Conservation (phyloP, 2,888 invertebrate species). For the Drosophila sordidapex region DNA sequence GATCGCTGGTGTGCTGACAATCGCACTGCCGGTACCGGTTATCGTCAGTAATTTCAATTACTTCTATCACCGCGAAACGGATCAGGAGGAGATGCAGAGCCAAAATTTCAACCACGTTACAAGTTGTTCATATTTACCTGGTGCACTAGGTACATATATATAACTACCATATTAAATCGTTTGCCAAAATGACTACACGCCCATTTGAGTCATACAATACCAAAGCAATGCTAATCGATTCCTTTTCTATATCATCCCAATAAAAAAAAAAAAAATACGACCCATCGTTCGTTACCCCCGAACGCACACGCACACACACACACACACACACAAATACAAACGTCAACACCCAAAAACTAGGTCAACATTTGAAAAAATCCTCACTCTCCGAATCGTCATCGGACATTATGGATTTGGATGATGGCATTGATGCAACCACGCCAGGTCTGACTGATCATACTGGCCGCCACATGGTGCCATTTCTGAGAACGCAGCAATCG, state of each 20-base stretch:
- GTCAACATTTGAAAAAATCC: constrained; percentile 94
- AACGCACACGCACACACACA: constrained; percentile 18
- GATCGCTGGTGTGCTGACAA: constrained; percentile 99
- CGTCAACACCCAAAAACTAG: constrained; percentile 84
- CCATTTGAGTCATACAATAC: constrained; percentile 32
- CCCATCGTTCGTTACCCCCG: constrained; percentile 21
- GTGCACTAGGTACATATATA: constrained; percentile 91
- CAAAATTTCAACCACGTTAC: constrained; percentile 99
- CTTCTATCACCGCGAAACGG: constrained; percentile 99
- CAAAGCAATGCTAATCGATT: constrained; percentile 59
- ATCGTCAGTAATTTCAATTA: constrained; percentile 99
- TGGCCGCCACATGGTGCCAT: constrained; percentile 85
- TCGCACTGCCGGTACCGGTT: constrained; percentile 99
- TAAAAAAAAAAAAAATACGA: constrained; percentile 22
- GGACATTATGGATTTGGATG: constrained; percentile 96
- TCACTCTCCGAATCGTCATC: constrained; percentile 95
- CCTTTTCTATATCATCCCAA: constrained; percentile 48
- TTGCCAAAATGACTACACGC: constrained; percentile 46
- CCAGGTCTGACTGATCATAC: constrained; percentile 85
- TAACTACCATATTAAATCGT: constrained; percentile 55
- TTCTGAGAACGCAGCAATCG: constrained; percentile 85
- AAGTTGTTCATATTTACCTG: constrained; percentile 98
- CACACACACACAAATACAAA: constrained; percentile 6
- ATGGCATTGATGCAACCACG: constrained; percentile 88
- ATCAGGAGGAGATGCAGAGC: constrained; percentile 99